phyloP scores from a whole-genome alignment of 2,797 vertebrate genomes.

The Leptoclinus maculatus region DNA sequence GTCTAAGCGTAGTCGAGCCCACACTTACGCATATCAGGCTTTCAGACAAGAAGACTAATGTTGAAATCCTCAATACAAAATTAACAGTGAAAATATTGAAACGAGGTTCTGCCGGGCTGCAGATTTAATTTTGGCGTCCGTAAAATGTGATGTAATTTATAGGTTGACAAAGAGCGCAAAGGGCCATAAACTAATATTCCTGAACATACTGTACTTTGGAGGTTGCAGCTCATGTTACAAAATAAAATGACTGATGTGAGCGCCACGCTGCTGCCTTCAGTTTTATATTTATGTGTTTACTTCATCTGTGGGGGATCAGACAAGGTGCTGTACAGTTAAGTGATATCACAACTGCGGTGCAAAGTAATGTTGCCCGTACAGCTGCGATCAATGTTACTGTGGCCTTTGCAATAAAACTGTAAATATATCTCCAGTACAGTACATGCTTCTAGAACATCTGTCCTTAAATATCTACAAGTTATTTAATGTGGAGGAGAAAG shows the following conservation, averaged over 20 bases:
- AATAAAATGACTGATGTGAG: constrained; percentile 32
- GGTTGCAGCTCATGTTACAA: constrained; percentile 9
- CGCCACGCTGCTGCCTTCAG: constrained; percentile 15
- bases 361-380: constrained; percentile 24
- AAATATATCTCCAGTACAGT: constrained; percentile 6
- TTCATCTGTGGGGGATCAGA: constrained; percentile 32
- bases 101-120: neutral
- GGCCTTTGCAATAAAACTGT: constrained; percentile 26
- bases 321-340: constrained; percentile 10
- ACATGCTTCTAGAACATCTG: constrained; percentile 10
- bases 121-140: constrained; percentile 10
- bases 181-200: constrained; percentile 17
- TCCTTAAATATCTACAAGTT: constrained; percentile 37
- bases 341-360: neutral
- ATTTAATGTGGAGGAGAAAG: constrained; percentile 45
- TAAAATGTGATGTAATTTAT: constrained; percentile 32
- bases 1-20: constrained; percentile 12
- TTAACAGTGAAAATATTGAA: constrained; percentile 3
- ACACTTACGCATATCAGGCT: constrained; percentile 12
- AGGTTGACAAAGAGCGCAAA: constrained; percentile 31
- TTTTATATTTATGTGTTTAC: constrained; percentile 31
- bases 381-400: constrained; percentile 4
- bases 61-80: constrained; percentile 17
- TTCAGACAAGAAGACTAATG: constrained; percentile 8
- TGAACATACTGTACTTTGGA: constrained; percentile 23